These are phyloP conservation scores for Trachymyrmex septentrionalis DNA, from an alignment of 1,140 invertebrate species.

Conservation along the genomic window DNA sequence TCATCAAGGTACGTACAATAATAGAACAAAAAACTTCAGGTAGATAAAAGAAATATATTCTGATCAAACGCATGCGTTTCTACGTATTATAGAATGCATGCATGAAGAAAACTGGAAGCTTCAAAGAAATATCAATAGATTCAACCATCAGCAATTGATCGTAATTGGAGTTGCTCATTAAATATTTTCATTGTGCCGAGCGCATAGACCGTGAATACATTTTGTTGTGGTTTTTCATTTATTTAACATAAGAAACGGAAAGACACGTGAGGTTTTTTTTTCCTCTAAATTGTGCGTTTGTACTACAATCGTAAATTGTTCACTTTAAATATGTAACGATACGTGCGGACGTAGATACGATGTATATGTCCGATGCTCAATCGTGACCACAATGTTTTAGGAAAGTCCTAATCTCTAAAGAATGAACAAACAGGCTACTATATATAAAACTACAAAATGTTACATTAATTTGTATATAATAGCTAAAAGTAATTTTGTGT, in stretches of 20 bases:
- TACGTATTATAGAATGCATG: neutral
- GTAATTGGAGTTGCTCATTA: constrained; percentile 3
- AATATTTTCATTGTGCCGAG: constrained; percentile 1
- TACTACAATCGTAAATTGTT: neutral
- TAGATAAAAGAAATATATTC: neutral
- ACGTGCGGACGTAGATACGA: neutral
- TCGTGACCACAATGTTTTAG: neutral
- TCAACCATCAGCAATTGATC: neutral
- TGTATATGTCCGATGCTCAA: neutral
- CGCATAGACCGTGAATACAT: neutral
- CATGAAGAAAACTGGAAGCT: neutral
- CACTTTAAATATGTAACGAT: constrained; percentile 31
- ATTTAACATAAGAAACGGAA: neutral
- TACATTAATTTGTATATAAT: constrained; percentile 4
- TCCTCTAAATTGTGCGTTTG: neutral
- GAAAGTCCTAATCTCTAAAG: neutral
- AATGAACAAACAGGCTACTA: neutral
- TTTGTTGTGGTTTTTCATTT: neutral
- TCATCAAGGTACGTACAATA: neutral
- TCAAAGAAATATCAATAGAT: neutral
- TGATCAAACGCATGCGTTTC: neutral
- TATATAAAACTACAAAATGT: neutral
- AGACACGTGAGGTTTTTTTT: neutral
- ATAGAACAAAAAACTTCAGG: neutral
- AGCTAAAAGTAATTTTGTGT: neutral